A percentile compares a stretch with the other conserved stretches of the same genome.
These are phyloP conservation scores for Phanerotoma sp. DNA, from an alignment of 2,888 invertebrate species.

Conservation along the genomic window DNA sequence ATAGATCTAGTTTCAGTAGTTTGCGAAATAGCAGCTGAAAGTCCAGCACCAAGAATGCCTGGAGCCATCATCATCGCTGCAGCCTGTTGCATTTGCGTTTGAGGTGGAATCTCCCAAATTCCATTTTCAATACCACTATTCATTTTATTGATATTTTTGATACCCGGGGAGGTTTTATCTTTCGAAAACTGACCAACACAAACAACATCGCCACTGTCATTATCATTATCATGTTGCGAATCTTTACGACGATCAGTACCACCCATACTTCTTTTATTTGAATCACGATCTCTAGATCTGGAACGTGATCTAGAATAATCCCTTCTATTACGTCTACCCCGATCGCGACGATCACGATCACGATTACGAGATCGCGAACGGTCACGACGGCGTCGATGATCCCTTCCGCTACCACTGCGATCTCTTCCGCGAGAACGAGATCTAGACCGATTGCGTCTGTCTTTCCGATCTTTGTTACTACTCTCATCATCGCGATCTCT, in stretches of 20 bases:
- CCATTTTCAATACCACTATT: conserved; percentile 44
- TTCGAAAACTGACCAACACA: conserved; percentile 54
- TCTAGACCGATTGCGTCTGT: conserved; percentile 60
- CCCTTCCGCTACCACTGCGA: conserved; percentile 60
- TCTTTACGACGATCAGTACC: conserved; percentile 40
- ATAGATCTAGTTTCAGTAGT: conserved; percentile 26
- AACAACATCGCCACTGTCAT: conserved; percentile 49
- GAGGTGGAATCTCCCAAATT: conserved; percentile 55
- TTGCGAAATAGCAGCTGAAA: conserved; percentile 29
- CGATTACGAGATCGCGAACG: conserved; percentile 59
- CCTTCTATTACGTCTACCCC: conserved; percentile 59
- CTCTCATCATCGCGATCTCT: conserved; percentile 47
- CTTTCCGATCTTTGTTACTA: conserved; percentile 54
- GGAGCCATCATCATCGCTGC: conserved; percentile 46
- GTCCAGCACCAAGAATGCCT: conserved; percentile 45
- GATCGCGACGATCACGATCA: conserved; percentile 47
- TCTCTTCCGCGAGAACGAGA: conserved; percentile 54
- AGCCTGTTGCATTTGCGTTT: conserved; percentile 45
- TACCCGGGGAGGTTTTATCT: conserved; percentile 37
- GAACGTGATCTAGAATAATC: conserved; percentile 42
- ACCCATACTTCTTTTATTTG: conserved; percentile 49
- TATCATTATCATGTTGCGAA: conserved; percentile 36
- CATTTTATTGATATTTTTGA: conserved; percentile 28
- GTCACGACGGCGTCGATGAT: conserved; percentile 60
- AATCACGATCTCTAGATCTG: conserved; percentile 54